Base-by-base conservation (phyloP, 2,113 vertebrate species). In the Zosterops borbonicus region DNA sequence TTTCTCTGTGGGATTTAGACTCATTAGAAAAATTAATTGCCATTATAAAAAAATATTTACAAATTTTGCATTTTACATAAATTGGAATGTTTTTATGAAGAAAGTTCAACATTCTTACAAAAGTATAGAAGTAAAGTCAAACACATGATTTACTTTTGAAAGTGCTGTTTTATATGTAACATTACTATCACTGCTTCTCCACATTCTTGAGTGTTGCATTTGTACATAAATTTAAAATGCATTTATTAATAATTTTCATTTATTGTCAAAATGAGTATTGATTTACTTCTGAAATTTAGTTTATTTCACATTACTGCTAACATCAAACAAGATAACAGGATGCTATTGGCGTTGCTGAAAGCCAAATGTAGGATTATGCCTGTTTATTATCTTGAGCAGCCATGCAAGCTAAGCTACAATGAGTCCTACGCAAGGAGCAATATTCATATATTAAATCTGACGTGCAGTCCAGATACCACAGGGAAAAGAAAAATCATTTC, bases 371-470 rank as follows among this genome's bases (percentile, higher is more conserved):
- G 73, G 91, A 92, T 94, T 95, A 94, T 90, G 77, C 20, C 56
- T 21, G 10, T 81, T 92, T 94, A 89, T 75, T 94, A 82, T 91
- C 83, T 94, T 91, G 60, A 82, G 76, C 86, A 96, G 83, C 83
- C 94, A 89, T 82, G 92, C 91, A 92, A 89, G 77, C 73, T 82
- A 84, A 91, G 83, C 52, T 95, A 70, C 85, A 83, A 20, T 58
- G 35, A 87, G 44, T 82, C 69, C n/a, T 91, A 73, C 41, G 79
- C 24, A 89, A 24, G 14, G 37, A 73, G 33, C 63, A 90, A 87
- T 89, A 92, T 75, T 89, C 44, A 49, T 87, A 65, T 87, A 95
- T 94, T 94, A 90, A 92, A 94, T 82, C 44, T 49, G 74, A 95
- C 3, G 0, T 71, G 37, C 37, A 42, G 15, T 65, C 29, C 87